Evolutionary conservation across 2,888 invertebrate species (phyloP), one percentile per base, ranked within the genome.

Genomic region (Drosophila hamatofila): DNA sequence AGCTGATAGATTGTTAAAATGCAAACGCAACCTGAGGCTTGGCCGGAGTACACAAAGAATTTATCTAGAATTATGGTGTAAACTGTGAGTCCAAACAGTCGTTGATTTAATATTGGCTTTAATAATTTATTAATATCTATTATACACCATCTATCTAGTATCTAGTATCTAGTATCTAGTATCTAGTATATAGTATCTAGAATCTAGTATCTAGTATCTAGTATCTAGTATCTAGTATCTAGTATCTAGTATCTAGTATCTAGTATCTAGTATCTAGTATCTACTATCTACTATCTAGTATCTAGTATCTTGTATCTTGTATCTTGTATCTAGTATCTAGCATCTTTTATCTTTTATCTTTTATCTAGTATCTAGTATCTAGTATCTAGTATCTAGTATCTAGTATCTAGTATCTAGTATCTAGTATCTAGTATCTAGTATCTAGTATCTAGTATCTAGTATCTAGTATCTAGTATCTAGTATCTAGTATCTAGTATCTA

Each of bases 1-100:
- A 56, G 56, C 48, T 68, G 65, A 68, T 68, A 57, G 42, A 57
- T 68, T 57, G 67, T 25, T 55, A 39, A 18, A 23, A 41, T 48
- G 54, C 67, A 55, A 66, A 55, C 54, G 25, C 25, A 44, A 52
- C 44, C 6, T 27, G 21, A 25, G 7, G 33, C 21, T 46, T 39
- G 48, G 16, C 35, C 16, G 23, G 30, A 49, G 23, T 23, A 23
- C 30, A 37, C 27, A 41, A 12, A 5, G 21, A 35, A 48, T 35
- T 30, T 42, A 33, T 3, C 30, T 33, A 33, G 16, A 42, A 42
- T 33, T 56, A n/a, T 30, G 9, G n/a, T 42, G 25, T 42, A 18
- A 41, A n/a, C 21, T 14, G 39, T 9, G 30, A 51, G 9, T 21
- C 12, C 27, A 16, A 30, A 41, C 18, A 37, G 9, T 23, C 18